Conservation (phyloP, 2,888 invertebrate species). For the Lumbricus terrestris region DNA sequence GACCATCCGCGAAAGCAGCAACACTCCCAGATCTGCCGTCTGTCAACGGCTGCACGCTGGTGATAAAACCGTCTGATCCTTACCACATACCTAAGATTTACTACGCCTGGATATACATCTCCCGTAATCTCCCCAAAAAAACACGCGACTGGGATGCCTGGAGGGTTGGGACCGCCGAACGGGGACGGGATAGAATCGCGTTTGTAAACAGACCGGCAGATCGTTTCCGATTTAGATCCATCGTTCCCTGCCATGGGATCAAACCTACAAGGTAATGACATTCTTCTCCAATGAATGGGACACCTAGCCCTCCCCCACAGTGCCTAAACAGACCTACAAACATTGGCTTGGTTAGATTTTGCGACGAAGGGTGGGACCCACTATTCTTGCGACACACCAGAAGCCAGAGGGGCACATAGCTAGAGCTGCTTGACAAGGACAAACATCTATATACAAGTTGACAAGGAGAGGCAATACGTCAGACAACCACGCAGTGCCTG, state of each 20-base stretch:
- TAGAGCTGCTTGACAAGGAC: neutral
- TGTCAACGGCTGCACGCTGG: neutral
- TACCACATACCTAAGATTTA: neutral
- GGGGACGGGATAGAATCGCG: neutral
- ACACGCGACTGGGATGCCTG: neutral
- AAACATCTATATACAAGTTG: neutral
- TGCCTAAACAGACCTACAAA: too few relatives aligned
- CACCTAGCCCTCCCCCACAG: too few relatives aligned
- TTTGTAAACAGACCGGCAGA: neutral
- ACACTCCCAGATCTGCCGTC: neutral
- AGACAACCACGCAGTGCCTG: neutral
- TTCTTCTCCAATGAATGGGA: neutral
- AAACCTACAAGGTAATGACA: neutral
- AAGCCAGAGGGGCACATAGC: too few relatives aligned
- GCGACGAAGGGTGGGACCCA: neutral
- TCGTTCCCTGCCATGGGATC: neutral
- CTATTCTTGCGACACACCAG: neutral
- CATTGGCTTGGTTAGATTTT: neutral
- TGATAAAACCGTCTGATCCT: neutral
- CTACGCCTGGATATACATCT: neutral
- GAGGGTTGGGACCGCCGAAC: too few relatives aligned
- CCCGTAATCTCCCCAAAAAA: neutral
- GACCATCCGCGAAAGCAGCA: neutral
- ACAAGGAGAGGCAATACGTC: neutral
- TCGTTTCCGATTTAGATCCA: neutral